Evolutionary conservation across 2,113 vertebrate genomes (phyloP).

Genomic region (Calidris pygmaea): DNA sequence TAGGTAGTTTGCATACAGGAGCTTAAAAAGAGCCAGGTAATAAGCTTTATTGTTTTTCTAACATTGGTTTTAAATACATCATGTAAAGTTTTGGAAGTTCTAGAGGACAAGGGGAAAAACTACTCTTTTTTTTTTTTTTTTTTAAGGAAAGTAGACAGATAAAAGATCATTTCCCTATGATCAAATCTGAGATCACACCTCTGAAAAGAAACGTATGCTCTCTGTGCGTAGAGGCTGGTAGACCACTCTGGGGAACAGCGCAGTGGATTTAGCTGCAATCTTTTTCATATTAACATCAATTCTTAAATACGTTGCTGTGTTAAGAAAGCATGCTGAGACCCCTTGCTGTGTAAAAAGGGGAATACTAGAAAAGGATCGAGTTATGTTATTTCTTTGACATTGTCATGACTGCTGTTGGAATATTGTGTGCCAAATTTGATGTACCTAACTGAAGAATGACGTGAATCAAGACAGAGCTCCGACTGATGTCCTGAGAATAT

Average conservation of each 20-base stretch:
- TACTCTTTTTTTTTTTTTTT: not conserved
- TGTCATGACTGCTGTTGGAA: not conserved
- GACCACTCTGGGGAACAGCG: not conserved
- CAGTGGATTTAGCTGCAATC: not conserved
- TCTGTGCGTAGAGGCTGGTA: rapidly evolving
- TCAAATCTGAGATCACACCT: not conserved
- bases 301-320: not conserved
- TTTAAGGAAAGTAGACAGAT: not conserved
- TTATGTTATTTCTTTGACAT: not conserved
- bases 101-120: not conserved
- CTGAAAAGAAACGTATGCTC: rapidly evolving
- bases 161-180: not conserved
- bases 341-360: not conserved
- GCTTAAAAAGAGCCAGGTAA: not conserved
- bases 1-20: not conserved
- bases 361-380: not conserved
- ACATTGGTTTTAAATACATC: not conserved
- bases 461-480: not conserved
- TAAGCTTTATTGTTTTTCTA: not conserved
- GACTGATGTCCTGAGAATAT: not conserved
- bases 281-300: not conserved
- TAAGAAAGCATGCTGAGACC: not conserved
- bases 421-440: rapidly evolving
- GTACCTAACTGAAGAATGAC: not conserved
- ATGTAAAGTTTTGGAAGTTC: not conserved